Base-by-base conservation (phyloP, 2,888 invertebrate species). In the Dorcus parallelipipedus region DNA sequence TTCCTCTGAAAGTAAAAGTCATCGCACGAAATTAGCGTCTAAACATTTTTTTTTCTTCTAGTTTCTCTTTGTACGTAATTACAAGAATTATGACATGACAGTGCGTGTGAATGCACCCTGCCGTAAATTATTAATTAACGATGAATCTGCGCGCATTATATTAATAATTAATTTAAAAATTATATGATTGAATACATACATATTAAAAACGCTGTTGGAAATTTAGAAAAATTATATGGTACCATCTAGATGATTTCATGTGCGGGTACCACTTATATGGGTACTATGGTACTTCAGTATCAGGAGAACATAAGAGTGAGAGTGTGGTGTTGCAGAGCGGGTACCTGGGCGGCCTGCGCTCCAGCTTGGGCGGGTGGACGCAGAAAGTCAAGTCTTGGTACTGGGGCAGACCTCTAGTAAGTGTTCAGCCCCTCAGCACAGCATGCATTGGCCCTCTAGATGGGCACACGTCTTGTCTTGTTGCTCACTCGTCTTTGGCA, bases 361-460 rank as follows among this genome's bases (percentile, higher is more conserved):
- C 91, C 84, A 92, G 92, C 87, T 89, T 93, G 85, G 93, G 92
- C 87, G 93, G 93, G 87, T 91, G 92, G 88, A 93, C 93, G 85
- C 92, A 93, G 89, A 92, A 91, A 89, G 92, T 93, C 85, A 93
- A 93, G 87, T 93, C 93, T 85, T 93, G 93, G 93, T 93, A 93
- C 90, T 93, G 93, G 93, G 93, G 93, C 86, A 89, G 92, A 88
- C 93, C 93, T 89, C 91, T 93, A 86, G 93, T 93, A 93, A 93
- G 93, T 93, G 56, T 41, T 56, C 47, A 56, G 54, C 55, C 59
- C 55, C 59, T 52, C 55, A 48, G 59, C 59, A 59, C 59, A 56
- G 59, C 59, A 59, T 59, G 59, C 59, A 49, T 52, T 23, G 51
- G 20, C 40, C 51, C 39, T 51, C 40, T 51, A 39, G 51, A 54